Evolutionary conservation across 2,888 invertebrate species (phyloP), one percentile per base, ranked within the genome.

Genomic region (Drosophila mimica): DNA sequence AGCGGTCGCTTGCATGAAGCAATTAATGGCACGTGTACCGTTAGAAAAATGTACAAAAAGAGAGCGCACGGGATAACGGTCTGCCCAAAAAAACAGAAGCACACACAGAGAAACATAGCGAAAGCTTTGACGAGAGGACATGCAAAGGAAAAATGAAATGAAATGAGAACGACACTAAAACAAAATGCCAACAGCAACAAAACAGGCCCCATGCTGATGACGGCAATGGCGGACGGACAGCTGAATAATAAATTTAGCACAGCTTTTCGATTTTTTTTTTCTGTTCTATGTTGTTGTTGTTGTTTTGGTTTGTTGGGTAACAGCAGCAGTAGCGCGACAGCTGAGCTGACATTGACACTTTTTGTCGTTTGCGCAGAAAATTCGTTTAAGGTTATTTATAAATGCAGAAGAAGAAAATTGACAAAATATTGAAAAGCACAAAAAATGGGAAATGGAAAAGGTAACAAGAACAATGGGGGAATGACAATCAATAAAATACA

Each of bases 331-430:
- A 67, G 63, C 52, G 74, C 68, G 76, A 63, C 79, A 87, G 86
- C 79, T 86, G 83, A 86, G 89, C 87, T 87, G 89, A 87, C 87
- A 87, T 87, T 90, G 87, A 87, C 87, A 87, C 87, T 90, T 90
- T 87, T 86, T 65, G 75, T 75, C 68, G 52, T 59, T 81, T 70
- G 82, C 75, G 73, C 68, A 75, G 58, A 70, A 80, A 81, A 86
- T 78, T 82, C 88, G 70, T 77, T 88, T 79, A 82, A 88, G 85
- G 74, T 88, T 85, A 85, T 85, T 85, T 85, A 87, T 85, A 88
- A 84, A 76, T 68, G 46, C 64, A 74, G 61, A 54, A 66, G 49
- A 69, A 33, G 54, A 48, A 52, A 51, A 48, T 36, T 54, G 28
- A 58, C 46, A 59, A 53, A 58, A 52, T 56, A 66, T 34, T 63